Evolutionary conservation across 2,888 invertebrate species (phyloP), one percentile per base, ranked within the genome.

Genomic region (Eumerus sabulonum): DNA sequence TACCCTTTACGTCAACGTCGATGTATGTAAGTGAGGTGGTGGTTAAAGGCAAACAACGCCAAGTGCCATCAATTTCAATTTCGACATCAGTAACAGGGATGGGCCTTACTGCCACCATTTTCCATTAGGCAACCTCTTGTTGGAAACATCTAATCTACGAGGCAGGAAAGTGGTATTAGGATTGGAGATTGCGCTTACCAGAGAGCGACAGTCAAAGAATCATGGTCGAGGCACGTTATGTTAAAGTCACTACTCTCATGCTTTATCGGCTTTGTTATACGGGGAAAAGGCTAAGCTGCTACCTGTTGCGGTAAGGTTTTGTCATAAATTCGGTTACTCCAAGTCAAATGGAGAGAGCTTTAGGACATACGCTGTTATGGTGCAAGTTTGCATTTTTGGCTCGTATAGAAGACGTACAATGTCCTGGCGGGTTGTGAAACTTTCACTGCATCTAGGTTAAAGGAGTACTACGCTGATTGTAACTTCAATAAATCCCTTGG

Each of bases 231-330:
- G 47, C 51, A 40, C 45, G 38, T 44, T 57, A 38, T 40, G 59
- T 13, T 4, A 27, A 7, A 4, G 27, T 27, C 27, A 27, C 27
- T 2, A 27, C 27, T 7, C 3, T 27, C 27, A 27, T 27, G 27
- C 3, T 27, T 27, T 27, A 2, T 4, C 7, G 27, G 27, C 27
- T 27, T 27, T 27, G 27, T 2, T 27, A 27, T 27, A 27, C 27
- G 7, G 7, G 7, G 7, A 27, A 2, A 27, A 27, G 27, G 27
- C 27, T 27, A 27, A 27, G 27, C 27, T 7, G 3, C 3, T 27
- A 71, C 76, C 71, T 76, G 76, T 76, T 76, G 76, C 76, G 64
- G 38, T 59, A 59, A 64, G 59, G 54, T 76, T 44, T 44, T 35
- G 51, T 16, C 63, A 48, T 70, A 71, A 71, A 64, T 60, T 64